Base-by-base conservation (phyloP, 2,888 invertebrate species). In the Sericinus montela region DNA sequence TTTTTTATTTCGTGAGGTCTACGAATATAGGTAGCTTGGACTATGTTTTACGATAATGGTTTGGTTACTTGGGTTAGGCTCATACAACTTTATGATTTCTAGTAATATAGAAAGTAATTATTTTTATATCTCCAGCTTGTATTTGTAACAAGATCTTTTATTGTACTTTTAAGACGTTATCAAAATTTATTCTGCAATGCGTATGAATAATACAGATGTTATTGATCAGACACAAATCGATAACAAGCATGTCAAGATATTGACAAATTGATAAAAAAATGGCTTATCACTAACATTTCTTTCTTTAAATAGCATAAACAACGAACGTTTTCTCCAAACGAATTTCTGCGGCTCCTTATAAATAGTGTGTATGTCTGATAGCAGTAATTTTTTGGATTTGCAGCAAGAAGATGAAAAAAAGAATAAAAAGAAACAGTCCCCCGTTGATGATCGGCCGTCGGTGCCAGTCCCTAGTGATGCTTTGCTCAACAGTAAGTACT, bases 391-490 rank as follows among this genome's bases (percentile, higher is more conserved):
- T 69, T 62, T 67, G 62, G 66, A 63, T 69, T 73, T 71, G 62
- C 87, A 84, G 83, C 78, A 78, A 59, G 87, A 88, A 40, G 88
- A 88, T 77, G 86, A 88, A 65, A 86, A 87, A 62, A 87, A 87
- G 62, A 85, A 61, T 62, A 87, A 86, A 70, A 87, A 87, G 65
- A 84, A 83, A 57, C 80, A 79, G 43, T 65, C 87, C 13, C 87
- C 89, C 0, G 84, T 84, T 45, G 89, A 89, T 60, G 89, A 89
- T 32, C 69, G 89, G 53, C 87, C 87, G 2, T 58, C 69, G 34
- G 89, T 89, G 16, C 89, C 89, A 0, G 82, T 87, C 47, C 89
- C 89, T 36, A 89, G 89, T 54, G 89, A 88, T 67, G 87, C 89
- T 37, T 88, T 88, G 80, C 87, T 89, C 59, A 87, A 89, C 61